Base-by-base conservation (phyloP, 2,888 invertebrate species). In the Brenthis daphne region DNA sequence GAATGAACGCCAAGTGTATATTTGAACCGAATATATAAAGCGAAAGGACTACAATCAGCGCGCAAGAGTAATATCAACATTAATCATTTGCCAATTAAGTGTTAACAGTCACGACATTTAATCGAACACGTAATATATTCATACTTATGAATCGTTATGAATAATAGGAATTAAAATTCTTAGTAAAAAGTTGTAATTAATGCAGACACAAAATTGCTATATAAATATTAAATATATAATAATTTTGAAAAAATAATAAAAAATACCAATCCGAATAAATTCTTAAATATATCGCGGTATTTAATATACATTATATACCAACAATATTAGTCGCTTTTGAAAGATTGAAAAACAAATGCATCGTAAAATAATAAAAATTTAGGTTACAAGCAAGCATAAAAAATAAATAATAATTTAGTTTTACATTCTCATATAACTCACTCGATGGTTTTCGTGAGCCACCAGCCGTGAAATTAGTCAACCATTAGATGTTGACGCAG, bases 391-490 rank as follows among this genome's bases (percentile, higher is more conserved):
- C 60, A 51, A 47, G 67, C 50, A 47, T 16, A 53, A 64, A 53
- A 58, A 64, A 69, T 64, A 72, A 73, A 72, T 64, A 72, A 73
- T 65, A 72, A 51, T 71, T 67, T 51, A 43, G 68, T 74, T 60
- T 65, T 65, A 73, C 74, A 78, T 69, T 69, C 61, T 69, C 64
- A 67, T 67, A 69, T 60, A 65, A 76, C 74, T 73, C 71, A 74
- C 74, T 78, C 75, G 77, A 75, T 79, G 77, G 79, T 77, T 80
- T 83, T 78, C 72, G 75, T 79, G 80, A 77, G 83, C 79, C 77
- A 77, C 79, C 80, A 82, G 82, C 80, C 85, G 81, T 84, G 81
- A 85, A 85, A 86, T 85, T 80, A 84, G 77, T 80, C 79, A 77
- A 76, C 75, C 77, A 78, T 77, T 77, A 73, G 72, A 74, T 75